phyloP scores from a whole-genome alignment of 2,888 invertebrate species.

The Eurytoma californica region DNA sequence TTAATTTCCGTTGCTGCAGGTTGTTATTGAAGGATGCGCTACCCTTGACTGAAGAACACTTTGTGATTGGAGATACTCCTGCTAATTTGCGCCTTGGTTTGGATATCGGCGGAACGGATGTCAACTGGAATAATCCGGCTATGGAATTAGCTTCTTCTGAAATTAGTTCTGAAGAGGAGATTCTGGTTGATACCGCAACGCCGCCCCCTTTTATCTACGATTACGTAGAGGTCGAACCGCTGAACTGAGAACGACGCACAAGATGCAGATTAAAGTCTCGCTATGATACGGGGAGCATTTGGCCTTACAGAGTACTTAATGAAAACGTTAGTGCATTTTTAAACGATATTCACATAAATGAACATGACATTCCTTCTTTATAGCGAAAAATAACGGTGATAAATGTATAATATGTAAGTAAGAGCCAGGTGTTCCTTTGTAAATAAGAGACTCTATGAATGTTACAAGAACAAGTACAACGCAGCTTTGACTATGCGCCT shows the following conservation, averaged over 20 bases:
- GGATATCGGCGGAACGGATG: constrained; percentile 71
- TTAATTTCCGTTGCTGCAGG: constrained; percentile 71
- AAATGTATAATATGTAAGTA: constrained; percentile 48
- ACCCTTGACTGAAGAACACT: constrained; percentile 79
- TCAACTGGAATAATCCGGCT: constrained; percentile 69
- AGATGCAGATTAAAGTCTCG: constrained; percentile 51
- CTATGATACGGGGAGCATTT: constrained; percentile 43
- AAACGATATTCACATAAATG: constrained; percentile 39
- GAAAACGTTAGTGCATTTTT: constrained; percentile 53
- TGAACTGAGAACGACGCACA: constrained; percentile 68
- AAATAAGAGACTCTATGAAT: constrained; percentile 53
- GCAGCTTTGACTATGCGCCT: constrained; percentile 54
- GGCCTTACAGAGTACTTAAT: constrained; percentile 54
- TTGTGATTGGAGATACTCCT: constrained; percentile 76
- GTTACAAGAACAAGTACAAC: constrained; percentile 56
- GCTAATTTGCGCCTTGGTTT: constrained; percentile 73
- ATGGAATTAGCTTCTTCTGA: constrained; percentile 61
- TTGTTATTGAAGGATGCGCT: constrained; percentile 78
- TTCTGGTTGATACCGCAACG: constrained; percentile 64
- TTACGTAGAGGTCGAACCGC: constrained; percentile 71
- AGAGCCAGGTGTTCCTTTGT: constrained; percentile 55
- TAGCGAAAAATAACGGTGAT: constrained; percentile 34
- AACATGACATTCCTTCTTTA: constrained; percentile 53
- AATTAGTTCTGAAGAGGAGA: constrained; percentile 62
- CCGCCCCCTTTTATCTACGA: constrained; percentile 71